Base-by-base conservation (phyloP, 1,140 invertebrate genomes). In the Drosophila melanica region DNA sequence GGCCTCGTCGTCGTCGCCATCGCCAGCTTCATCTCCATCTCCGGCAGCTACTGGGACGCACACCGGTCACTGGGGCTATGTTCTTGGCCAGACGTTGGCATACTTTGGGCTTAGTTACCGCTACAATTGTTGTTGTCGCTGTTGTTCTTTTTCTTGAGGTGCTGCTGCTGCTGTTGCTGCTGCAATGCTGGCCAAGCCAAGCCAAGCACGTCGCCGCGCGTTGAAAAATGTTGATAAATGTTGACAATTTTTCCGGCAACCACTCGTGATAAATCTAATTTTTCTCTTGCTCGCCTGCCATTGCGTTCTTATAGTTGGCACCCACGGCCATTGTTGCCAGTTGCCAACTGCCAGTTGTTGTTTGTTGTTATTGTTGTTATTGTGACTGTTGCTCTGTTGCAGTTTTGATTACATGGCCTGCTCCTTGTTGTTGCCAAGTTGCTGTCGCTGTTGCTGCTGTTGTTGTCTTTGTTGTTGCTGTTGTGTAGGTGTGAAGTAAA, bases 181-280 rank as follows among this genome's bases (percentile, higher is more conserved):
- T 60, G 12, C 64, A 68, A 45, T 59, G 50, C 57, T 74, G 65
- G 71, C 53, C 71, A 69, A 86, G 73, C 78, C 57, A 69, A 54
- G 71, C 53, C 71, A 69, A 86, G 73, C 78, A 87, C 77, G 84
- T 89, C 64, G 80, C 77, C 50, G 75, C 77, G 69, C 79, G 79
- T 80, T 89, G 84, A 89, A 89, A 90, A 90, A 90, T 90, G 89
- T 87, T 90, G 86, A 90, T 90, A 90, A 90, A 90, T 87, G 87
- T 90, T 90, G 87, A 90, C 87, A 90, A 90, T 90, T 90, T 90
- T 90, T 90, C 86, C 86, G 86, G 81, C 86, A 90, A 90, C 86
- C 86, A 82, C 81, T 90, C 86, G 81, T 90, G 86, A 90, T 90
- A 90, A 90, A 90, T 90, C 86, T 90, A 90, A 90, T 90, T 90